Evolutionary conservation across 2,113 vertebrate species (phyloP).

Genomic region (Tringa solitaria): DNA sequence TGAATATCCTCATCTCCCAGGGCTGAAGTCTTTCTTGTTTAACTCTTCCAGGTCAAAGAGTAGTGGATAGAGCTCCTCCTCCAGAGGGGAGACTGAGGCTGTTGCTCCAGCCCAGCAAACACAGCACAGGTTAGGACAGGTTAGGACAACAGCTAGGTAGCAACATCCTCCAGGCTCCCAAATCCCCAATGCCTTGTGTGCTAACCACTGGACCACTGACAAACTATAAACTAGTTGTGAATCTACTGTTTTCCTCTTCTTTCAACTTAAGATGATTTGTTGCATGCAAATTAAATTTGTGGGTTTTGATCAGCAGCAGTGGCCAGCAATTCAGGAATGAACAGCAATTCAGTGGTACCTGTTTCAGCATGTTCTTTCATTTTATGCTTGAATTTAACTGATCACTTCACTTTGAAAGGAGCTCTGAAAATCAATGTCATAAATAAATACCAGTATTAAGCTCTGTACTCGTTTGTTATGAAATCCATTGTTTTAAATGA

Average conservation of each 20-base stretch:
- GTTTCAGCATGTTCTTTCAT: neutral
- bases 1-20: neutral
- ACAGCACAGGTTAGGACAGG: neutral
- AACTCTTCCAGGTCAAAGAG: neutral
- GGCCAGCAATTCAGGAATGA: neutral
- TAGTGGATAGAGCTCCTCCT: neutral
- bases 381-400: neutral
- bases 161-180: neutral
- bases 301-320: neutral
- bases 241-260: neutral
- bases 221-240: neutral
- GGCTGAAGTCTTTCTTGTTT: neutral
- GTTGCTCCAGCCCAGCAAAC: neutral
- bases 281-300: neutral
- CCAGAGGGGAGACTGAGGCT: neutral
- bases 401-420: neutral
- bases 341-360: neutral
- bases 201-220: neutral
- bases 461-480: neutral
- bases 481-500: constrained; percentile 26
- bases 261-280: neutral
- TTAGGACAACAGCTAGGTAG: neutral
- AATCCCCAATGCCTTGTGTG: neutral
- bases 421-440: constrained; percentile 13
- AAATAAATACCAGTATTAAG: neutral